Percentiles rank a stretch among this genome's conserved stretches.
Evolutionary conservation across 1,140 invertebrate genomes (phyloP).

Genomic region (Drosophila nannoptera): DNA sequence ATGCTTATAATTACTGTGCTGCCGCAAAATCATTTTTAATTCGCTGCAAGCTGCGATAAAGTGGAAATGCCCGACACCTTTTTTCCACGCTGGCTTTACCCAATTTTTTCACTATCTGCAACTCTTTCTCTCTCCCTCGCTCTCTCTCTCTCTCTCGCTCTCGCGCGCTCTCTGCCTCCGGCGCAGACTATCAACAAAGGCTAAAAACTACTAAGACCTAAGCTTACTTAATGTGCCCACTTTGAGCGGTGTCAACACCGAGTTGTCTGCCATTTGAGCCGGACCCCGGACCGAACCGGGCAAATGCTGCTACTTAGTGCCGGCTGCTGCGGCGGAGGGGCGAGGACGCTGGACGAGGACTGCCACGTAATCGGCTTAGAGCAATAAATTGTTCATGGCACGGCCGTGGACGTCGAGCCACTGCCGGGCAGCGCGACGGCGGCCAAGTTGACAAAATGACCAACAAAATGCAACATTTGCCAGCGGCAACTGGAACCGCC

Average conservation of each 20-base stretch:
- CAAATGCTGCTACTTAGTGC: conserved; percentile 53
- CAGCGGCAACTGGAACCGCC: conserved; percentile 15
- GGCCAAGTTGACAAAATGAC: conserved; percentile 67
- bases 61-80: conserved; percentile 8
- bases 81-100: conserved; percentile 8
- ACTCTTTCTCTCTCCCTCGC: conserved; percentile 12
- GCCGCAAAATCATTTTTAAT: conserved; percentile 20
- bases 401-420: conserved; percentile 29
- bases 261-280: conserved; percentile 14
- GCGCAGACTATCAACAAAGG: conserved; percentile 44
- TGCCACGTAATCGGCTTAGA: conserved; percentile 68
- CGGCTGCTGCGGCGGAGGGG: not conserved
- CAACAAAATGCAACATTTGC: conserved; percentile 70
- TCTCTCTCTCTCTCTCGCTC: conserved; percentile 1
- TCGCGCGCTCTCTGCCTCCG: conserved; percentile 24
- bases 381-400: conserved; percentile 72
- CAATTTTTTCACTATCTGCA: conserved; percentile 16
- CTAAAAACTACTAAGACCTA: conserved; percentile 71
- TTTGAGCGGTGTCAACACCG: conserved; percentile 65
- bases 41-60: conserved; percentile 10
- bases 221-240: conserved; percentile 76
- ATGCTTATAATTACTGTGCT: conserved; percentile 7
- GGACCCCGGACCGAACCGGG: conserved; percentile 13
- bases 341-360: not conserved
- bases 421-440: conserved; percentile 6